A percentile compares a stretch with the other conserved stretches of the same genome.
phyloP scores from a whole-genome alignment of 1,140 invertebrate genomes.

The Frieseomelitta varia region DNA sequence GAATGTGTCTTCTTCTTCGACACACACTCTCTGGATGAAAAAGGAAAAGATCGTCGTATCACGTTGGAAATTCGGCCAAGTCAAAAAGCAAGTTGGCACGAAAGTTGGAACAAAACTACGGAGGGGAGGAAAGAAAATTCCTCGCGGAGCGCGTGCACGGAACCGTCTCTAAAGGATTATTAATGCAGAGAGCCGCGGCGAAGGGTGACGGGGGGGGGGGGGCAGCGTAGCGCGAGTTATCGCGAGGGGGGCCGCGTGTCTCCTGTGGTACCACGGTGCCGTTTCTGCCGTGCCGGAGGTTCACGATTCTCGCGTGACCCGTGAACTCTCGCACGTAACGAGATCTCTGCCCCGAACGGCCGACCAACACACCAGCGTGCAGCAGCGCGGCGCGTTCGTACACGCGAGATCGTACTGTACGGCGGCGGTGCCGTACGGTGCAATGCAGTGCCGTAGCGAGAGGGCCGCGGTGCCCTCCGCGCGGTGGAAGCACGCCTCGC shows the following conservation, averaged over 20 bases:
- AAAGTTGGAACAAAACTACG: too few relatives aligned
- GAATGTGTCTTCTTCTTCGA: too few relatives aligned
- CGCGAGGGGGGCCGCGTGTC: slow-evolving; percentile 60
- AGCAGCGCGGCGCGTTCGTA: slow-evolving; percentile 34
- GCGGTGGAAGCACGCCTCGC: slow-evolving; percentile 60
- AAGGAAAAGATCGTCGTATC: too few relatives aligned
- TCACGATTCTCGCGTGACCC: slow-evolving; percentile 75
- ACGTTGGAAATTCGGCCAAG: too few relatives aligned
- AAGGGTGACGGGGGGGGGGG: too few relatives aligned
- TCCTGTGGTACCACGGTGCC: slow-evolving; percentile 30
- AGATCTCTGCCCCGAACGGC: slow-evolving; percentile 59
- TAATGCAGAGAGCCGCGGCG: slow-evolving; percentile 54
- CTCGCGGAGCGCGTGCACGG: not conserved
- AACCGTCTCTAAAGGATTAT: slow-evolving; percentile 56
- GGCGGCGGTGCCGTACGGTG: slow-evolving; percentile 36
- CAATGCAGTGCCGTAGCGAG: slow-evolving; percentile 48
- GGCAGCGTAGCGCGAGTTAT: slow-evolving; percentile 53
- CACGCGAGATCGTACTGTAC: slow-evolving; percentile 40
- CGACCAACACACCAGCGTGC: slow-evolving; percentile 47
- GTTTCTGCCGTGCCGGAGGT: slow-evolving; percentile 61
- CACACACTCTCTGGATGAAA: too few relatives aligned
- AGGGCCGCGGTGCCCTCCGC: slow-evolving; percentile 22
- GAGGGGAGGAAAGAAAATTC: not conserved
- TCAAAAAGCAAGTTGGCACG: too few relatives aligned
- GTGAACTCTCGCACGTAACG: slow-evolving; percentile 76